phyloP scores from a whole-genome alignment of 2,888 invertebrate species.

The Netelia virgata region DNA sequence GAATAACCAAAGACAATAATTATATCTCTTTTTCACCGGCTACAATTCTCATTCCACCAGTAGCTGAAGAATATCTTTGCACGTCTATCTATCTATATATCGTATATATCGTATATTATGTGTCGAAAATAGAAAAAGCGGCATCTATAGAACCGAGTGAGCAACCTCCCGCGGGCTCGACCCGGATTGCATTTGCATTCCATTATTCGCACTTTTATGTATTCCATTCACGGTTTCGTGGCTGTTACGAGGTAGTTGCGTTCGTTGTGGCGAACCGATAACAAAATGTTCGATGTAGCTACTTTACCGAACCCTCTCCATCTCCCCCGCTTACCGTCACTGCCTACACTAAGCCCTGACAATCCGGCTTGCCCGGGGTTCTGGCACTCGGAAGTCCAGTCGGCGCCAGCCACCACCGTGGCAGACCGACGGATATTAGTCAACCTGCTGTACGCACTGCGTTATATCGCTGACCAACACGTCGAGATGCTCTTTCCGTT shows the following conservation, averaged over 20 bases:
- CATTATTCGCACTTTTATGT: slow-evolving; percentile 52
- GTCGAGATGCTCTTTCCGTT: slow-evolving; percentile 9
- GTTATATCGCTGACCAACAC: slow-evolving; percentile 5
- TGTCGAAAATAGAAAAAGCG: too few species aligned
- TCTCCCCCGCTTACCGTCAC: background rate
- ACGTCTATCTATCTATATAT: too few species aligned
- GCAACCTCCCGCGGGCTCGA: background rate
- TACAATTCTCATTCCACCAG: background rate
- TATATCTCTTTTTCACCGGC: background rate
- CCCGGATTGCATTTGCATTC: slow-evolving; percentile 44
- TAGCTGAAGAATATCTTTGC: background rate
- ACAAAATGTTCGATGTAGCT: slow-evolving; percentile 58
- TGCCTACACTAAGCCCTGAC: background rate
- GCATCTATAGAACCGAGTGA: background rate
- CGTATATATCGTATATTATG: background rate
- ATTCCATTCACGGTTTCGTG: slow-evolving; percentile 45
- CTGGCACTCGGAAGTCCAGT: background rate
- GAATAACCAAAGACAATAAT: background rate
- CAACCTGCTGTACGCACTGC: slow-evolving; percentile 6
- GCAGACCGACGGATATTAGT: slow-evolving; percentile 1
- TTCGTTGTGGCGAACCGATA: slow-evolving; percentile 46
- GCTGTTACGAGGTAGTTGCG: slow-evolving; percentile 19
- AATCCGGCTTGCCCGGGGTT: too few species aligned
- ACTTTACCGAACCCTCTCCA: slow-evolving; percentile 3
- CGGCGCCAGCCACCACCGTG: background rate